A percentile compares a stretch with the other conserved stretches of the same genome.
Conservation (phyloP, 2,888 invertebrate genomes). For the Colletes collaris region DNA sequence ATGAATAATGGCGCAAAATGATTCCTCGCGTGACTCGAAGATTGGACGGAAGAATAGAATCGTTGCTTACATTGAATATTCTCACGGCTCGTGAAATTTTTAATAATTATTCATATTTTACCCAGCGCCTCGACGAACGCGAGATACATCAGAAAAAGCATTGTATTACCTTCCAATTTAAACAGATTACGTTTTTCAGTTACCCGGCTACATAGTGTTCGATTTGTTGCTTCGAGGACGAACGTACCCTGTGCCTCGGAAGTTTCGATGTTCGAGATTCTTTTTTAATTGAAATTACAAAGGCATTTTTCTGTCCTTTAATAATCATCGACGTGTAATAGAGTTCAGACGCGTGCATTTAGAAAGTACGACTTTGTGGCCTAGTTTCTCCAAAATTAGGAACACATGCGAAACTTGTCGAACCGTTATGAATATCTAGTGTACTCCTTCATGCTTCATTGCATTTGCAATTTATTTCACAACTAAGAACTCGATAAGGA, state of each 20-base stretch:
- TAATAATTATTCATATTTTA: background rate
- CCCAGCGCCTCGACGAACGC: background rate
- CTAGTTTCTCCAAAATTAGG: background rate
- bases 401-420: background rate
- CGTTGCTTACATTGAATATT: constrained; percentile 18
- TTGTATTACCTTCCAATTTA: no score
- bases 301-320: no score
- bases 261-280: no score
- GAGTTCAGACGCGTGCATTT: no score
- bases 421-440: background rate
- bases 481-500: background rate
- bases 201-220: background rate
- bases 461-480: background rate
- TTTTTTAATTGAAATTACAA: no score
- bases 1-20: constrained; percentile 60
- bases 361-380: background rate
- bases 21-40: constrained; percentile 58
- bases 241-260: no score
- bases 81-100: background rate
- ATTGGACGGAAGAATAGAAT: constrained; percentile 17
- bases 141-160: background rate
- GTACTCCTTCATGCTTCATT: background rate
- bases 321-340: no score
- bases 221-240: background rate
- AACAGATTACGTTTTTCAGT: background rate